Base-by-base conservation (phyloP, 2,888 invertebrate genomes). In the Eudasyphora cyanicolor region DNA sequence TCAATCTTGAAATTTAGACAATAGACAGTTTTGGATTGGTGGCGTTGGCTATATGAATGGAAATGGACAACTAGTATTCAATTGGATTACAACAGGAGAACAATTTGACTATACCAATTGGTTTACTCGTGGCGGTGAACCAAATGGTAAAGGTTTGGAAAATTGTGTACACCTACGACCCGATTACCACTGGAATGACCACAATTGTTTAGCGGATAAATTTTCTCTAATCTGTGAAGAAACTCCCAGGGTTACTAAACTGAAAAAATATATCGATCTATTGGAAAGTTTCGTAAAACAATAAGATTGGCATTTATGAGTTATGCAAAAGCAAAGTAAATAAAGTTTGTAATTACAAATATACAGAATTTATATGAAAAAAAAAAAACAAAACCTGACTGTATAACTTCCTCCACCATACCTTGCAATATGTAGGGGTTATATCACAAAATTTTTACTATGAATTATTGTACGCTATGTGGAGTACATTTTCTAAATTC, bases 121-220 rank as follows among this genome's bases (percentile, higher is more conserved):
- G 70, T 19, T 4, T 7, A 8, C 4, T 1, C n/a, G n/a, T n/a
- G n/a, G n/a, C n/a, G 32, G 32, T 32, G 70, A 70, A 51, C 70
- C 70, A 6, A 70, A 70, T 51, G 70, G 70, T 21, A 70, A 51
- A 10, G 70, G 70, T 19, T 19, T 10, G 2, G 70, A 70, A n/a
- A 29, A 32, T 19, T 70, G 70, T 51, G 51, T 70, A 1, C 70
- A 70, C 10, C 24, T 51, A 4, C 12, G 24, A 2, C 5, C 0
- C 21, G 32, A 29, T 8, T 51, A 51, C 29, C 29, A 32, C 4
- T 70, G 70, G 70, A 70, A 70, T 70, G 70, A 70, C 29, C 27
- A 35, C 4, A 51, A 70, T 32, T 70, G 70, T 19, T 27, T n/a
- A 8, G 8, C 32, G 32, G 19, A 29, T 10, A 51, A 32, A 51